Evolutionary conservation across 2,888 invertebrate genomes (phyloP).

Genomic region (Adelphocoris suturalis): DNA sequence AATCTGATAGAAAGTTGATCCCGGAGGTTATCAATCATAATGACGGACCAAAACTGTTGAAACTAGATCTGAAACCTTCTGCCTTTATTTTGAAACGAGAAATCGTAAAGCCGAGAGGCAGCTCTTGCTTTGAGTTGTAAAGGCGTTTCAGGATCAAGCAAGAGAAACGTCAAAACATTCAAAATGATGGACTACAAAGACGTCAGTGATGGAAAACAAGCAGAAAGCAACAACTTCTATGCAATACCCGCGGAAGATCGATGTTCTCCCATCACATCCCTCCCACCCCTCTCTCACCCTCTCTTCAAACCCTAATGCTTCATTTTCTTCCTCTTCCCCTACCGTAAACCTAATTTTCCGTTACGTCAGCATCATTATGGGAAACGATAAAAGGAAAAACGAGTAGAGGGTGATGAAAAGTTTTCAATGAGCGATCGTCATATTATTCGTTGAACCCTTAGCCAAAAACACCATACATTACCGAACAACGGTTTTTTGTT

Average conservation of each 20-base stretch:
- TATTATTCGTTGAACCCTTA: background rate
- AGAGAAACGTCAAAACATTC: constrained; percentile 12
- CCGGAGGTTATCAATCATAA: too few species aligned
- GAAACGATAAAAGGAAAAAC: background rate
- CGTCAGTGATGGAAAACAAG: constrained; percentile 20
- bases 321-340: background rate
- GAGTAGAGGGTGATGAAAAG: background rate
- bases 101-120: background rate
- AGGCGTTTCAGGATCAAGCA: background rate
- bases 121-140: background rate
- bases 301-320: background rate
- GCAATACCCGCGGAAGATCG: constrained; percentile 21
- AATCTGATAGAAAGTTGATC: too few species aligned
- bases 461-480: background rate
- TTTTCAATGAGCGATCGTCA: background rate
- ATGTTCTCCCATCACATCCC: constrained; percentile 11
- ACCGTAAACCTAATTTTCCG: background rate
- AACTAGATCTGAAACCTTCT: background rate
- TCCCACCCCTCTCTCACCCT: background rate
- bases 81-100: background rate
- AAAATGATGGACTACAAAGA: constrained; percentile 20
- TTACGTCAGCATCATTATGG: background rate
- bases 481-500: background rate
- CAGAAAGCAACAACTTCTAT: background rate
- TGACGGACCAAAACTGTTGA: background rate